A percentile compares a stretch with the other conserved stretches of the same genome.
Evolutionary conservation across 1,140 invertebrate genomes (phyloP).

Genomic region (Pomacea maculata): DNA sequence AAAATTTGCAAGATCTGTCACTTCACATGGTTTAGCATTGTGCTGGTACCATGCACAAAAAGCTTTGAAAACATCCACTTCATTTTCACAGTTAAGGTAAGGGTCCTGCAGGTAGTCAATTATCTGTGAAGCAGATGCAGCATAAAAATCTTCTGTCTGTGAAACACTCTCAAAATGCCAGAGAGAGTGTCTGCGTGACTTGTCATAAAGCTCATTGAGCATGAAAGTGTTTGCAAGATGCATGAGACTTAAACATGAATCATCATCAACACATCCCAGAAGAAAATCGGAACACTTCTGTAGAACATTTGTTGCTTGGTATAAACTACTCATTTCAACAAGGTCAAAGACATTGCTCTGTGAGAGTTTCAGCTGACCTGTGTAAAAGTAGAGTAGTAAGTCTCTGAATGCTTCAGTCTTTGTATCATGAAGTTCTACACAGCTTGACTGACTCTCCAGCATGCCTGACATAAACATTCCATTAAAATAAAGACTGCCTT

Average conservation of each 20-base stretch:
- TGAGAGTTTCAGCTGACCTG: conserved; percentile 4
- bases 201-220: conserved; percentile 4
- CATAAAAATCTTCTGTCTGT: conserved; percentile 13
- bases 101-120: conserved; percentile 16
- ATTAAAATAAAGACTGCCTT: conserved; percentile 6
- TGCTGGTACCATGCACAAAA: conserved; percentile 1
- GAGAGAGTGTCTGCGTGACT: conserved; percentile 1
- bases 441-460: conserved; percentile 2
- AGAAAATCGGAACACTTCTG: conserved; percentile 9
- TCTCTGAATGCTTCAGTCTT: not conserved
- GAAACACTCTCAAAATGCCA: conserved; percentile 15
- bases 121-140: conserved; percentile 1
- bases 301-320: not conserved
- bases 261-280: conserved; percentile 4
- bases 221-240: conserved; percentile 8
- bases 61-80: conserved; percentile 20
- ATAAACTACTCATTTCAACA: not conserved
- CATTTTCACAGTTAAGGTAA: conserved; percentile 9
- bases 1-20: conserved; percentile 2
- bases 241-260: conserved; percentile 16
- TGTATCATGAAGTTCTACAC: not conserved
- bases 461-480: conserved; percentile 18
- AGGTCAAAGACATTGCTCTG: not conserved
- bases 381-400: conserved; percentile 11
- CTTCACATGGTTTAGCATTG: conserved; percentile 7